Evolutionary conservation across 2,797 vertebrate species (phyloP).

Genomic region (Leptoclinus maculatus): DNA sequence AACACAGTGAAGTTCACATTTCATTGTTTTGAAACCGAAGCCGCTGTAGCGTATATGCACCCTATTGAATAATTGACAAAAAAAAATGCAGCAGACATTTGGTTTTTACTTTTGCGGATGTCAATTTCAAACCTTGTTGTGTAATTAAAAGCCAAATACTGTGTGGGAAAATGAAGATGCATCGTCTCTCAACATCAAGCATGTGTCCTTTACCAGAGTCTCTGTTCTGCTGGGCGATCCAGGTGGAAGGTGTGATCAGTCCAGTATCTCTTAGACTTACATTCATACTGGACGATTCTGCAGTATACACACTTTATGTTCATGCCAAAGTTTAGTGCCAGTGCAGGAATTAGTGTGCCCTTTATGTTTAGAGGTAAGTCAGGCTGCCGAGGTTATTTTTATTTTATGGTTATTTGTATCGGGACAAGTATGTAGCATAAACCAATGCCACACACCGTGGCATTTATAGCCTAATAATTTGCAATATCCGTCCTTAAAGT

Average conservation of each 20-base stretch:
- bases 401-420: background rate
- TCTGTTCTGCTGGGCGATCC: slow-evolving; percentile 21
- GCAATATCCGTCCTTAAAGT: background rate
- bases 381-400: background rate
- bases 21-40: slow-evolving; percentile 1
- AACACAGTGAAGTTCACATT: slow-evolving; percentile 1
- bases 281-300: slow-evolving; percentile 1
- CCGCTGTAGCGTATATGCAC: background rate
- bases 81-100: slow-evolving; percentile 1
- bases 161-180: background rate
- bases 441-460: background rate
- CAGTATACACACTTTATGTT: background rate
- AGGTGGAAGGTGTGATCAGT: slow-evolving; percentile 19
- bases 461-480: background rate
- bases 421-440: background rate
- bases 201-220: slow-evolving; percentile 20
- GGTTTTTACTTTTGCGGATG: slow-evolving; percentile 9
- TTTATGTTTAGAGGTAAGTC: background rate
- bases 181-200: slow-evolving; percentile 14
- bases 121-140: slow-evolving; percentile 12
- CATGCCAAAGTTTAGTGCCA: background rate
- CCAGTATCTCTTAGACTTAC: slow-evolving; percentile 2
- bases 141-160: slow-evolving; percentile 30
- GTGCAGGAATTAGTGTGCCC: background rate
- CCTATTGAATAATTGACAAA: background rate